phyloP scores from a whole-genome alignment of 2,797 vertebrate species.

The Lithobates pipiens region DNA sequence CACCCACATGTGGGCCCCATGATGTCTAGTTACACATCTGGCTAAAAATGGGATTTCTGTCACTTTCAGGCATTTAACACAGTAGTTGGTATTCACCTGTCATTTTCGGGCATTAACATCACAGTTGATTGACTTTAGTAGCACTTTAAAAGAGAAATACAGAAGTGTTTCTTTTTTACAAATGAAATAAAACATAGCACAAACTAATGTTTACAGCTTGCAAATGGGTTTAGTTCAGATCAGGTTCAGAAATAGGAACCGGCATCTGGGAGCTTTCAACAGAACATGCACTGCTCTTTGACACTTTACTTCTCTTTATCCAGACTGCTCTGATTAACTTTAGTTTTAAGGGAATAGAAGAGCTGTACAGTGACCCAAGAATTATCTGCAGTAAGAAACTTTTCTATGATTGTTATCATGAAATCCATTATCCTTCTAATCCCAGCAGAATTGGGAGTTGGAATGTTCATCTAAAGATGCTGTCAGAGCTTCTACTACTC shows the following conservation, averaged over 20 bases:
- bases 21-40: no score
- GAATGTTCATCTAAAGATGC: slow-evolving; percentile 30
- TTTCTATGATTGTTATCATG: slow-evolving; percentile 51
- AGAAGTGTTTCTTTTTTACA: no score
- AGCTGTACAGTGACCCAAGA: slow-evolving; percentile 38
- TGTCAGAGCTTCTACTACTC: neutral
- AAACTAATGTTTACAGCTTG: neutral
- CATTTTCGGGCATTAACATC: no score
- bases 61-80: no score
- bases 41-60: no score
- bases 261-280: slow-evolving; percentile 7
- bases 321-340: slow-evolving; percentile 40
- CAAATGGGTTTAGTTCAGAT: neutral
- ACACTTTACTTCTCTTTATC: slow-evolving; percentile 31
- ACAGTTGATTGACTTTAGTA: no score
- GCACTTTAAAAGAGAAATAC: no score
- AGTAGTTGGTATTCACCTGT: no score
- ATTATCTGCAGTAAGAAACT: slow-evolving; percentile 44
- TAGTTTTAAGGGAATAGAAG: slow-evolving; percentile 52
- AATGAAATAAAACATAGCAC: no score
- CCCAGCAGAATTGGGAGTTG: slow-evolving; percentile 33
- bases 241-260: neutral
- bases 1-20: no score
- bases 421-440: slow-evolving; percentile 54
- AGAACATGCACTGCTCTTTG: slow-evolving; percentile 22